Evolutionary conservation across 2,888 invertebrate species (phyloP).

Genomic region (Aspidiotus destructor): DNA sequence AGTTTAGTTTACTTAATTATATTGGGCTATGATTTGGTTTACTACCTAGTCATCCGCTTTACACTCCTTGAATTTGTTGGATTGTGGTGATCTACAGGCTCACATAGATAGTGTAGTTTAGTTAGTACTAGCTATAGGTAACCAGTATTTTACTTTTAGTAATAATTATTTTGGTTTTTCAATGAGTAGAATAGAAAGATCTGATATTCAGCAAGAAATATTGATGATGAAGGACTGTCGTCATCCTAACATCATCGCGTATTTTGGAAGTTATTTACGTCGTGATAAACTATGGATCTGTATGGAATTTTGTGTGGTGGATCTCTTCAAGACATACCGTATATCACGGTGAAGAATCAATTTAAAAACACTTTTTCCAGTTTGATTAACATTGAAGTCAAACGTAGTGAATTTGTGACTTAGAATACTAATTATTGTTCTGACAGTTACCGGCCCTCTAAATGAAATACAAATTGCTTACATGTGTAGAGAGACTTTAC

Average conservation of each 20-base stretch:
- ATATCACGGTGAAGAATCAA: conserved; percentile 65
- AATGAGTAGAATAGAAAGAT: no score
- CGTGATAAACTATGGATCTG: conserved; percentile 98
- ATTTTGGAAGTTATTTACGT: conserved; percentile 91
- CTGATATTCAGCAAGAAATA: conserved; percentile 84
- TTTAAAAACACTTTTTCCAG: neutral
- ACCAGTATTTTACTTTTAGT: no score
- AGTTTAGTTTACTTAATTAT: no score
- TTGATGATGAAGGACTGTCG: conserved; percentile 98
- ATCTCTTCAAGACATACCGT: conserved; percentile 96
- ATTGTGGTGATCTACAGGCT: no score
- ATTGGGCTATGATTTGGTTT: no score
- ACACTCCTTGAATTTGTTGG: no score
- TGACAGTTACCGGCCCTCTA: conserved; percentile 84
- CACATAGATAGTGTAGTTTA: no score
- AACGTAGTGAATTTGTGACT: neutral
- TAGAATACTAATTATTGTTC: conserved; percentile 17
- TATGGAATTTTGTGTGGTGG: conserved; percentile 99
- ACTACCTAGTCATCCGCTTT: no score
- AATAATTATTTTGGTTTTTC: no score
- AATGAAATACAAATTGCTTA: conserved; percentile 94
- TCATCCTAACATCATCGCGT: conserved; percentile 95
- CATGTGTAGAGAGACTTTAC: conserved; percentile 91
- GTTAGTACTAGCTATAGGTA: no score
- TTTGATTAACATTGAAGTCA: neutral